Evolutionary conservation across 2,888 invertebrate species (phyloP), one percentile per base, ranked within the genome.

Genomic region (Chloromyia formosa): DNA sequence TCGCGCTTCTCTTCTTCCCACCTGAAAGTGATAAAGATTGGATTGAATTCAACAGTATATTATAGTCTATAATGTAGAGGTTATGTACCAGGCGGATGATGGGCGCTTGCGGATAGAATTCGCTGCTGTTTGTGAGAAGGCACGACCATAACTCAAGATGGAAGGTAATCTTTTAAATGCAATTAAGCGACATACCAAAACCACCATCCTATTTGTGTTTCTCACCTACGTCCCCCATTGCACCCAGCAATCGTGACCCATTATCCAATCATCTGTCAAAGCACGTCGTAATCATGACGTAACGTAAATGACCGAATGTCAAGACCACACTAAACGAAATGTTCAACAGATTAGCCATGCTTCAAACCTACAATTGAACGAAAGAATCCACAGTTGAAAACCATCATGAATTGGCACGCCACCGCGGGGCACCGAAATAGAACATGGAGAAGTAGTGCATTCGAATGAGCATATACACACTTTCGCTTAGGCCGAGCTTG

Each of bases 1-100:
- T 93, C 93, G 80, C 93, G 93, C 84, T 96, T 96, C 81, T 96
- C 94, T 87, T 99, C 98, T 87, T 98, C 97, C 96, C 98, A 99
- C 98, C 98, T 95, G 81, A 80, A 86, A 84, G 35, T 42, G 42
- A 18, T 9, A 27, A 27, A 56, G 54, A 45, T 40, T 9, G 49
- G 42, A 4, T 7, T 14, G 9, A 23, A 22, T 23, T 22, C 2
- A n/a, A n/a, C n/a, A 60, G 23, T 22, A 23, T 10, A 5, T 23
- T 14, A 16, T 22, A 40, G 49, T 1, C 12, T 10, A 49, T n/a
- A 12, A n/a, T 49, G 16, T 2, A 49, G 16, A 49, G 49, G 49
- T 49, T 49, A 49, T 49, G 49, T 45, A 62, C 23, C 27, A 23
- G 27, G 27, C 27, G 27, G 27, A 35, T 35, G 27, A 7, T 35